Conservation (phyloP, 2,797 vertebrate species). For the Setipinna tenuifilis region DNA sequence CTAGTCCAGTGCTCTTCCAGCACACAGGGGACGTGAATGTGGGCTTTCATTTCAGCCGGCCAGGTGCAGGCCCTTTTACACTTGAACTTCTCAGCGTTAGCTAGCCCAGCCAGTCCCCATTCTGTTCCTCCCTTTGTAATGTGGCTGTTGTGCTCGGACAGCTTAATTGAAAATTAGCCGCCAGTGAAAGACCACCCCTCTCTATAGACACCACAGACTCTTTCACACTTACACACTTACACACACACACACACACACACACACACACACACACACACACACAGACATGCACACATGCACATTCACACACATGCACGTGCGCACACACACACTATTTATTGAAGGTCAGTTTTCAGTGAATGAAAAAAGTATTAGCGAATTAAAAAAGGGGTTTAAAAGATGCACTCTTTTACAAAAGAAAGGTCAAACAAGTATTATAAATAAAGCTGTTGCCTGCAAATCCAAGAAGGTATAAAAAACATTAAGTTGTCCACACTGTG, state of each 20-base stretch:
- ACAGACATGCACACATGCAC: neutral
- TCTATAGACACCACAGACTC: too few relatives aligned
- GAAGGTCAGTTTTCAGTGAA: constrained; percentile 60
- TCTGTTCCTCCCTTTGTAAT: constrained; percentile 67
- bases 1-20: constrained; percentile 71
- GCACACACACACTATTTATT: constrained; percentile 16
- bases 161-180: constrained; percentile 69
- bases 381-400: neutral
- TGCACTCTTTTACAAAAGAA: neutral
- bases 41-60: constrained; percentile 69
- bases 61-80: constrained; percentile 81
- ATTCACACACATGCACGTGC: neutral
- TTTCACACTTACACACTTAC: neutral
- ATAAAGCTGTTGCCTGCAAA: neutral
- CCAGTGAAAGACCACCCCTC: constrained; percentile 50
- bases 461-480: neutral
- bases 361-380: neutral
- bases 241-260: neutral
- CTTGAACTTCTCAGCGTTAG: constrained; percentile 69
- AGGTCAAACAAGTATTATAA: neutral
- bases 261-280: neutral
- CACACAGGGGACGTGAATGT: constrained; percentile 76
- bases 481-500: neutral
- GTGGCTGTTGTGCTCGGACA: constrained; percentile 52
- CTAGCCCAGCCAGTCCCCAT: constrained; percentile 60